Conservation (phyloP, 2,113 vertebrate species). For the Phyllostomus hastatus region DNA sequence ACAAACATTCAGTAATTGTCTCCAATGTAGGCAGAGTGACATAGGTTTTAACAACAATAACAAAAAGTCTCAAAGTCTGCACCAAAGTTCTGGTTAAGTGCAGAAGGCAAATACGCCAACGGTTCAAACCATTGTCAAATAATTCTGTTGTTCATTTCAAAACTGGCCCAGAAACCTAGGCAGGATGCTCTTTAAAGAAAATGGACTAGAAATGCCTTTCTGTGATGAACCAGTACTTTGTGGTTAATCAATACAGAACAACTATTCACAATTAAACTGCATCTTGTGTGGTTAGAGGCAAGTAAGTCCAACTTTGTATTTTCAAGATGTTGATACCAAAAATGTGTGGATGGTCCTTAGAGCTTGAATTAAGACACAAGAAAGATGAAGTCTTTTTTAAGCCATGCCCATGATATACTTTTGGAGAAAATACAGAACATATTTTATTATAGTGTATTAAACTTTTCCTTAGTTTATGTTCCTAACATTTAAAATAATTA, state of each 20-base stretch:
- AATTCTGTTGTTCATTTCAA: not conserved
- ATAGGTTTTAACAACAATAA: not conserved
- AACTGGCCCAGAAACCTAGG: not conserved
- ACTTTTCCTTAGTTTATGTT: not conserved
- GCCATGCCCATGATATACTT: not conserved
- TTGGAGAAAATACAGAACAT: not conserved
- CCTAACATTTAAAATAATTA: not conserved
- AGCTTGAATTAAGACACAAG: not conserved
- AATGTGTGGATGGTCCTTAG: rapidly evolving
- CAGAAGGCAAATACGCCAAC: not conserved
- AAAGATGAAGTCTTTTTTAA: not conserved
- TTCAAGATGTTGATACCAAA: not conserved
- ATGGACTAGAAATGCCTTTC: too few relatives aligned
- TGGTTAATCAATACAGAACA: not conserved
- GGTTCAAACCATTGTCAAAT: rapidly evolving
- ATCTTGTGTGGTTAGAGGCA: not conserved
- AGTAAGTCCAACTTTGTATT: not conserved
- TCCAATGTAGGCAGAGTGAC: not conserved
- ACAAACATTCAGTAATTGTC: not conserved
- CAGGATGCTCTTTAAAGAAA: not conserved
- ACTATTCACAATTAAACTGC: not conserved
- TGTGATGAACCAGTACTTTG: not conserved
- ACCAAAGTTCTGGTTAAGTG: not conserved
- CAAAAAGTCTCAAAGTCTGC: not conserved
- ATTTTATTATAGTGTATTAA: not conserved